These are phyloP conservation scores for Drosophila lacteicornis DNA, from an alignment of 1,140 invertebrate genomes.

Conservation along the genomic window DNA sequence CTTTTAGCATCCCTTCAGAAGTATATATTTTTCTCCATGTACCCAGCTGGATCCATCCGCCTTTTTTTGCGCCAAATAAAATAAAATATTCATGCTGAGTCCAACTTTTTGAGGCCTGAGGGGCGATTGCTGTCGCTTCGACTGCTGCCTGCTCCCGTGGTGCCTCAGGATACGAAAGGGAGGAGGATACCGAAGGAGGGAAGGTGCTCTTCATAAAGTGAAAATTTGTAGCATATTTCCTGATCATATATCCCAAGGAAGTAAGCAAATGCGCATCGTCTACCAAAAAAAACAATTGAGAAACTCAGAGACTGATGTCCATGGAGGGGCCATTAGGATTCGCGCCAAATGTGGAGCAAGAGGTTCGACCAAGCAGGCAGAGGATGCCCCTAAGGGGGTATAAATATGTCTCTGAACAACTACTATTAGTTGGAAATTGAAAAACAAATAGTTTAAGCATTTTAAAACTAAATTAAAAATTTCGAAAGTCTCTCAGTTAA, in stretches of 20 bases:
- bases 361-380: neutral
- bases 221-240: conserved; percentile 75
- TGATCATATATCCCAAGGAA: conserved; percentile 41
- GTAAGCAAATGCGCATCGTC: conserved; percentile 48
- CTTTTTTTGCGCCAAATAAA: conserved; percentile 65
- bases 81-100: conserved; percentile 78
- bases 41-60: conserved; percentile 37
- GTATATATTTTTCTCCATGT: conserved; percentile 4
- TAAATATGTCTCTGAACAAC: neutral
- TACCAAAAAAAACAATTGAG: conserved; percentile 25
- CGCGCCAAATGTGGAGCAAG: neutral
- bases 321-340: neutral
- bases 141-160: conserved; percentile 42
- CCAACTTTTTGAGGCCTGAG: conserved; percentile 51
- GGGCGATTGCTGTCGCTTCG: conserved; percentile 47
- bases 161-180: conserved; percentile 10
- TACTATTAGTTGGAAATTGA: too few species aligned
- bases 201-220: conserved; percentile 66
- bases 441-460: accelerated
- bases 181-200: conserved; percentile 12
- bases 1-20: neutral
- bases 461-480: neutral
- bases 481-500: neutral
- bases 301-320: conserved; percentile 2
- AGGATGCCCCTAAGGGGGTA: neutral